A percentile compares a stretch with the other conserved stretches of the same genome.
These are phyloP conservation scores for Chaetura pelagica DNA, from an alignment of 2,113 vertebrate species.

Conservation along the genomic window DNA sequence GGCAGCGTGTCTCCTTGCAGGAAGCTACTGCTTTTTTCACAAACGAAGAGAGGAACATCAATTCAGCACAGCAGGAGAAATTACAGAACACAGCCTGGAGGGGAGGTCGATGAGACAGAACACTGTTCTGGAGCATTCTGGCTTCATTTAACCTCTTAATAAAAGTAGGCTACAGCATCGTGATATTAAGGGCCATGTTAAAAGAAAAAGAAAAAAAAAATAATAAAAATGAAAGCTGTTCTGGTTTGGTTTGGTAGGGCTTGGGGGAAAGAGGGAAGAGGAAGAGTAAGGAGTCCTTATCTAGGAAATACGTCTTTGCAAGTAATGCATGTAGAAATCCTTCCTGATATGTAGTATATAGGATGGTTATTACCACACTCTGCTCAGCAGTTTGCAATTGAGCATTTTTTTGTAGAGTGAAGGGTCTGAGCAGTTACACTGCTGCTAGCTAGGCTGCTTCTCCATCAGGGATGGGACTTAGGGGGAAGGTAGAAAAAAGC, in stretches of 20 bases:
- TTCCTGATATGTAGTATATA: neutral
- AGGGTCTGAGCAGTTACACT: neutral
- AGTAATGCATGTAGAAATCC: neutral
- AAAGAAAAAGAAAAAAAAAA: neutral
- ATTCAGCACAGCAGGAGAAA: slow-evolving; percentile 34
- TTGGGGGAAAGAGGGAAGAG: neutral
- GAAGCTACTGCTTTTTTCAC: slow-evolving; percentile 13
- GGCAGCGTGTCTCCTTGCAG: neutral
- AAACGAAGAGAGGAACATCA: neutral
- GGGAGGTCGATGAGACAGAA: slow-evolving; percentile 45
- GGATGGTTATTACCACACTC: neutral
- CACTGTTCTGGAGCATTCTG: slow-evolving; percentile 29
- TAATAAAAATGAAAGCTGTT: neutral
- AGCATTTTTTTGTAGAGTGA: neutral
- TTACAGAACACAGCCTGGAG: slow-evolving; percentile 23
- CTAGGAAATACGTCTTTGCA: neutral
- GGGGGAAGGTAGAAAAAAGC: neutral
- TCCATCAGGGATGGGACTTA: neutral
- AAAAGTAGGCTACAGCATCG: slow-evolving; percentile 27
- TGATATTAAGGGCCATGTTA: neutral
- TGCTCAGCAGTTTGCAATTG: neutral
- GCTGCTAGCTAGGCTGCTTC: neutral
- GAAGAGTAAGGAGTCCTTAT: neutral
- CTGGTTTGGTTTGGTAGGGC: no score
- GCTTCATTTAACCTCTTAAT: slow-evolving; percentile 65